phyloP scores from a whole-genome alignment of 2,888 invertebrate species.

The Eustalomyia histrio region DNA sequence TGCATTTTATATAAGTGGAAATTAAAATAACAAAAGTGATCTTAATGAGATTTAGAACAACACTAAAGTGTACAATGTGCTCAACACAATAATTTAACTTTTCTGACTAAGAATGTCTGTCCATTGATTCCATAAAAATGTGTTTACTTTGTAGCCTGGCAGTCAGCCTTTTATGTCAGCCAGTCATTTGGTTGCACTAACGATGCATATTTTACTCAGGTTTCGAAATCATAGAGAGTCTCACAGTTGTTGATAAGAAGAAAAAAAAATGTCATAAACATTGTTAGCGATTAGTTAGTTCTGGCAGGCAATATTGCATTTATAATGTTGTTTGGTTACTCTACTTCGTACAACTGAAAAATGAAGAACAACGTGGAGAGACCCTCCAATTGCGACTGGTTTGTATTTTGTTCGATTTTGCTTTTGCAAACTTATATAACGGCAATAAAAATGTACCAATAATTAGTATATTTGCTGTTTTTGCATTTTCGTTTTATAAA shows the following conservation, averaged over 20 bases:
- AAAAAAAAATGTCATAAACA: not conserved
- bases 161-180: not conserved
- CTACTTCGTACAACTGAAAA: constrained; percentile 2
- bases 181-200: not conserved
- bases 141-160: not conserved
- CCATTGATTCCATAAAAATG: constrained; percentile 3
- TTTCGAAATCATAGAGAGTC: not conserved
- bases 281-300: not conserved
- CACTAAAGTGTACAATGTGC: constrained; percentile 57
- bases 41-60: constrained; percentile 68
- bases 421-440: constrained; percentile 23
- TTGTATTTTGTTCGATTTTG: not conserved
- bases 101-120: constrained; percentile 23
- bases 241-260: not conserved
- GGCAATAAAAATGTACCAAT: constrained; percentile 4
- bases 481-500: constrained; percentile 70
- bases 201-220: not conserved
- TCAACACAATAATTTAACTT: constrained; percentile 20
- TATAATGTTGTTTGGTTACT: constrained; percentile 4
- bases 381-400: not conserved
- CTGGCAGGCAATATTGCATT: too few species aligned
- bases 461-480: constrained; percentile 4
- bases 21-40: constrained; percentile 63
- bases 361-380: not conserved
- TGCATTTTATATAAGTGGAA: not conserved